Percentiles rank a stretch among this genome's conserved stretches.
Evolutionary conservation across 2,113 vertebrate genomes (phyloP).

Genomic region (Dicaeum eximium): DNA sequence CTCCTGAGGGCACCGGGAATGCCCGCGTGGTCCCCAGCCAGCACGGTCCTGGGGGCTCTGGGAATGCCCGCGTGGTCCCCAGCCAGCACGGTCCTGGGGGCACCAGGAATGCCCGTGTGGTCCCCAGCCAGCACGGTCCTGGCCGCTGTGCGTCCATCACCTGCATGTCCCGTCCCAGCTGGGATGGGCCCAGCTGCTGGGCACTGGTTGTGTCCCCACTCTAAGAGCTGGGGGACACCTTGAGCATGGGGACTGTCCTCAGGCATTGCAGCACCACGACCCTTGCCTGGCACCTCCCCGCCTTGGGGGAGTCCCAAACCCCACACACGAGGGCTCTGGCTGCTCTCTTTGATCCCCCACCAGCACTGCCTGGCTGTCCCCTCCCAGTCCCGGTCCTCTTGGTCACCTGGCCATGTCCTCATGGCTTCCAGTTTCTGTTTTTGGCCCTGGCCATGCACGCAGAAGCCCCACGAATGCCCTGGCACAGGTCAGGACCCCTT

Average conservation of each 20-base stretch:
- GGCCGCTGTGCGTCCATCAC: too few species aligned
- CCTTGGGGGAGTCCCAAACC: neutral
- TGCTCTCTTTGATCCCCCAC: neutral
- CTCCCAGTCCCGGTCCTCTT: rapidly evolving
- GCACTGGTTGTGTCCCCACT: neutral
- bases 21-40: rapidly evolving
- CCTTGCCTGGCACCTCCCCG: neutral
- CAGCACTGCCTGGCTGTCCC: neutral
- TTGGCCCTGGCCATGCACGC: rapidly evolving
- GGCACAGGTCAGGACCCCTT: neutral
- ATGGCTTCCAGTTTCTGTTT: neutral
- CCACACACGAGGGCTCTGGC: rapidly evolving
- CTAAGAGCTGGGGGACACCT: neutral
- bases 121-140: rapidly evolving
- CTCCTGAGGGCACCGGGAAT: rapidly evolving
- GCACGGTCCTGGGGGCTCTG: too few species aligned
- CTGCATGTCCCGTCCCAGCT: rapidly evolving
- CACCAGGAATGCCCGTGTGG: rapidly evolving
- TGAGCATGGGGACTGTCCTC: rapidly evolving
- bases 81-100: rapidly evolving
- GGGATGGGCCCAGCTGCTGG: neutral
- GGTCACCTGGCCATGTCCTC: rapidly evolving
- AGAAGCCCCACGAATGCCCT: too few species aligned
- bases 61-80: rapidly evolving
- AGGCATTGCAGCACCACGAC: rapidly evolving